These are phyloP conservation scores for Sebastes ruberrimus DNA, from an alignment of 2,797 vertebrate species.

Conservation along the genomic window DNA sequence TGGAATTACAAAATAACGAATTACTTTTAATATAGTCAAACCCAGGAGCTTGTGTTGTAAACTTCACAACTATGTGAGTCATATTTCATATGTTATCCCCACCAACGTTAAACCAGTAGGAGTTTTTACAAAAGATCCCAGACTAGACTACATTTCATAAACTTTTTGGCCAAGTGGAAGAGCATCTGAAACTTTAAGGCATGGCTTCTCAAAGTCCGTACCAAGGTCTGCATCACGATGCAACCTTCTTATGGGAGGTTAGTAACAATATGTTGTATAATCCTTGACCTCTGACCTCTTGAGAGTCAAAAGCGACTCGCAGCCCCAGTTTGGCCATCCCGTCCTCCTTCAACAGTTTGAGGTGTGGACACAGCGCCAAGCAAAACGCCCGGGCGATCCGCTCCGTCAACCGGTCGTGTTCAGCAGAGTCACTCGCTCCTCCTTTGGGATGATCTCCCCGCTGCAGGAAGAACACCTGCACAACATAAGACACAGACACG, in stretches of 20 bases:
- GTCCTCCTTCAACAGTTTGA: conserved; percentile 96
- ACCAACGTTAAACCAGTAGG: not conserved
- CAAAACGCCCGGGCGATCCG: conserved; percentile 95
- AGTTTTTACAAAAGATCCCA: not conserved
- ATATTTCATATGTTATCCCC: not conserved
- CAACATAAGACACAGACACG: not conserved
- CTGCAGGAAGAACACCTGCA: conserved; percentile 94
- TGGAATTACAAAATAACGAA: conserved; percentile 68
- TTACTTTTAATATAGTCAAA: conserved; percentile 18
- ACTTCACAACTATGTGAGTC: not conserved
- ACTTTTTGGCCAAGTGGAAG: not conserved
- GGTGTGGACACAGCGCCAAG: conserved; percentile 92
- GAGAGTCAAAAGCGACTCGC: conserved; percentile 92
- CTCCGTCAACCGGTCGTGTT: conserved; percentile 93
- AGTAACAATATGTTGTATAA: not conserved
- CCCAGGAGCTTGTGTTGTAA: not conserved
- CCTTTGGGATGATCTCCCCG: conserved; percentile 87
- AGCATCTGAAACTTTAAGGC: not conserved
- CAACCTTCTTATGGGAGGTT: not conserved
- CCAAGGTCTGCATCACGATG: too few species aligned
- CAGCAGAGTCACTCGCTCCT: conserved; percentile 87
- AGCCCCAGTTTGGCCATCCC: conserved; percentile 97
- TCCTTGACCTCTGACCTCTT: conserved; percentile 84
- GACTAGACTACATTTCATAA: not conserved
- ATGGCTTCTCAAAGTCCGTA: too few species aligned